Base-by-base conservation (phyloP, 2,888 invertebrate species). In the Apotomis turbidana region DNA sequence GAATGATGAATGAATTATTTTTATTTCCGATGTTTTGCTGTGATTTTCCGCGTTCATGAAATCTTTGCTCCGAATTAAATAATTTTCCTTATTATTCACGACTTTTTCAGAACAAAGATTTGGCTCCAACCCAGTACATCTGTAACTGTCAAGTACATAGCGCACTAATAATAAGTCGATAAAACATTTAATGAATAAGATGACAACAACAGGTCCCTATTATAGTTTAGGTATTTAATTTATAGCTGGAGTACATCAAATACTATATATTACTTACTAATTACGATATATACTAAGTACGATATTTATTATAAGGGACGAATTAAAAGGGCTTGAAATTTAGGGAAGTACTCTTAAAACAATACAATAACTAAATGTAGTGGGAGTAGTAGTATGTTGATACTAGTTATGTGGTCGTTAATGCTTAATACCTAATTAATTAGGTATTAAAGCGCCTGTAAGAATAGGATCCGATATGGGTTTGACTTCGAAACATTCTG, bases 101-200 rank as follows among this genome's bases (percentile, higher is more conserved):
- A 44, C 3, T 55, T 49, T 67, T 60, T 57, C 38, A 49, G 71
- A 52, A 71, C 71, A 71, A 71, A 73, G 69, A 69, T 64, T 68
- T 73, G 73, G 68, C 69, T 73, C 27, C 46, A 59, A 36, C 69
- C 73, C 68, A 69, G 63, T 60, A 74, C 46, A 63, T 68, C 6
- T 57, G 55, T 68, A 61, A 3, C 67, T 36, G 44, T 71, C 27
- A 27, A 12, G 52, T 49, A 70, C 13, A 15, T 64, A 62, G 4
- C 44, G 36, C 13, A 59, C 52, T 71, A 71, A 71, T 57, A 66
- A 66, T 66, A 66, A 66, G n/a, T n/a, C 27, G 0, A 9, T n/a
- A 57, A 54, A 64, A 66, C 36, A 69, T 38, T 44, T 61, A 36
- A 41, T 36, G 9, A 46, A 55, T 44, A 46, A 55, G 0, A n/a